Evolutionary conservation across 1,140 invertebrate species (phyloP).

Genomic region (Cherax destructor): DNA sequence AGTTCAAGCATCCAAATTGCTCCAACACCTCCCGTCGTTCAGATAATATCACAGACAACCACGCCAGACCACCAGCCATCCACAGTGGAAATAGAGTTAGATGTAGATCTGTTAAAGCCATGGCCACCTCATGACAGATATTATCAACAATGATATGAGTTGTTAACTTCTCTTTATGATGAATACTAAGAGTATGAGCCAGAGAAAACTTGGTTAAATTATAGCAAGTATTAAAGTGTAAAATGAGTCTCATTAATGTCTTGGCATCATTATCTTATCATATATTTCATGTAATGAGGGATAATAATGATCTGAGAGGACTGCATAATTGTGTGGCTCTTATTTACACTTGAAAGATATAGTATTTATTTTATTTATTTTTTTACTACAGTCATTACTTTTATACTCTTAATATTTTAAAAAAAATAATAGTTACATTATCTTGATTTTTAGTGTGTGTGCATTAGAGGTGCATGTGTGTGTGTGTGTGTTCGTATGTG

Average conservation of each 20-base stretch:
- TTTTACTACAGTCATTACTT: neutral
- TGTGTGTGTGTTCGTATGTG: neutral
- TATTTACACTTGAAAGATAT: neutral
- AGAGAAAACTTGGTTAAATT: neutral
- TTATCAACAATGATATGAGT: constrained; percentile 51
- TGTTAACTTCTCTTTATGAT: neutral
- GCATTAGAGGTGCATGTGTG: neutral
- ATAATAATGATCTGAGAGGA: neutral
- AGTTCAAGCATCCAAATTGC: constrained; percentile 41
- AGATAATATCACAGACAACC: constrained; percentile 54
- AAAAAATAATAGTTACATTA: neutral
- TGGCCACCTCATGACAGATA: constrained; percentile 57
- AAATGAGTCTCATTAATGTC: neutral
- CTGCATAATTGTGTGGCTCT: neutral
- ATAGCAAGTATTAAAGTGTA: neutral
- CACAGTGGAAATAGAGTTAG: constrained; percentile 60
- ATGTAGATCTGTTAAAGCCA: constrained; percentile 53
- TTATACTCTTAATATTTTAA: neutral
- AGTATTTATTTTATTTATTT: neutral
- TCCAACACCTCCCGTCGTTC: constrained; percentile 43
- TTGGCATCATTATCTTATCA: neutral
- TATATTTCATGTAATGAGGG: neutral
- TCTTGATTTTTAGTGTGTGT: neutral
- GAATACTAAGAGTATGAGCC: neutral
- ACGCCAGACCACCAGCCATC: constrained; percentile 56